Conservation (phyloP, 2,888 invertebrate species). For the Acleris holmiana region DNA sequence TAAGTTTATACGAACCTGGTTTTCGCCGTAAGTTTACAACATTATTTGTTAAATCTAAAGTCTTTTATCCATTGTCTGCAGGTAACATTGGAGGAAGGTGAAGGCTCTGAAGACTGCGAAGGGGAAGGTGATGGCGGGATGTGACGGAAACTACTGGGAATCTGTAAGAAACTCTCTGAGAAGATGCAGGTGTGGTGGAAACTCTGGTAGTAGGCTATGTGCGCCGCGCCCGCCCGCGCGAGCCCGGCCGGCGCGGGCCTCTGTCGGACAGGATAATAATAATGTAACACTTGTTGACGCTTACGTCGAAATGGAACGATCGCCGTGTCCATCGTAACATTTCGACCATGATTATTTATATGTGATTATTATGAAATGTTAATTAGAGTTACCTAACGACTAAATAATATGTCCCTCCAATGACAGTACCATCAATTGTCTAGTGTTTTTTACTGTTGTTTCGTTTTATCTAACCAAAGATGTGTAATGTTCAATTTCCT, state of each 20-base stretch:
- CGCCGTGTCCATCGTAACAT: constrained; percentile 69
- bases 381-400: constrained; percentile 81
- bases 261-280: constrained; percentile 63
- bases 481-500: constrained; percentile 65
- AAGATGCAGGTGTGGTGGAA: constrained; percentile 96
- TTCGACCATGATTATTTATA: constrained; percentile 78
- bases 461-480: constrained; percentile 83
- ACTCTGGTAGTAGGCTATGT: constrained; percentile 86
- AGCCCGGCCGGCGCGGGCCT: constrained; percentile 39
- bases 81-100: constrained; percentile 95
- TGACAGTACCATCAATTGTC: constrained; percentile 79
- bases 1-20: too few species aligned
- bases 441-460: constrained; percentile 78
- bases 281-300: constrained; percentile 75
- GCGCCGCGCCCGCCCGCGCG: constrained; percentile 44
- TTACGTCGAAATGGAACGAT: constrained; percentile 79
- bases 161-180: constrained; percentile 95
- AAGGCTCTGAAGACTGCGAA: constrained; percentile 86
- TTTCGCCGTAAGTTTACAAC: too few species aligned
- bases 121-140: constrained; percentile 88
- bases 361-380: constrained; percentile 81
- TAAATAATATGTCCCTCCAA: constrained; percentile 82
- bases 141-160: constrained; percentile 96
- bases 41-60: neutral
- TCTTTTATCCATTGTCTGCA: constrained; percentile 55